These are phyloP conservation scores for Amazona vittata DNA, from an alignment of 2,113 vertebrate species.

Conservation along the genomic window DNA sequence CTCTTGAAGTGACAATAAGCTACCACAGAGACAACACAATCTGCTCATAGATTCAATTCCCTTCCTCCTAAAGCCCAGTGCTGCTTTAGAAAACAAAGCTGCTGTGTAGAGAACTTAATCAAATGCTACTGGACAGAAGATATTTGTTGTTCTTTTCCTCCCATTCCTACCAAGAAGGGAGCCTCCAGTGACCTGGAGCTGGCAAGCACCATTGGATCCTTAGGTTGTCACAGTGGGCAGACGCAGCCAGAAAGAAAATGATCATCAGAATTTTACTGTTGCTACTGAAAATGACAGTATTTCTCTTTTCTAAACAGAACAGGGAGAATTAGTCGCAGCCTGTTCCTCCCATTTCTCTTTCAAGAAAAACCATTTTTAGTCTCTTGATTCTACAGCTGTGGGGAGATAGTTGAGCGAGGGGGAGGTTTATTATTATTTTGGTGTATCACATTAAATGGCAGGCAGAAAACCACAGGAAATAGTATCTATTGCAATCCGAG, in stretches of 20 bases:
- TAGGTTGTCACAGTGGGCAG: neutral
- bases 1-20: constrained; percentile 45
- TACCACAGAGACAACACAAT: constrained; percentile 61
- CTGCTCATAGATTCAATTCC: constrained; percentile 45
- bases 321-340: neutral
- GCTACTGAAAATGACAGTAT: neutral
- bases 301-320: neutral
- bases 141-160: neutral
- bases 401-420: neutral
- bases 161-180: neutral
- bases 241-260: neutral
- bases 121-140: constrained; percentile 6
- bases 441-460: neutral
- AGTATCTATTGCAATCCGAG: neutral
- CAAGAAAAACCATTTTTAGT: neutral
- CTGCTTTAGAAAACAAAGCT: constrained; percentile 56
- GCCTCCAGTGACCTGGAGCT: neutral
- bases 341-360: neutral
- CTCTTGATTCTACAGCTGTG: neutral
- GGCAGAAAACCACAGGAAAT: neutral
- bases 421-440: neutral
- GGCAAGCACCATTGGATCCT: neutral
- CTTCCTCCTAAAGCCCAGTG: neutral
- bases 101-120: constrained; percentile 1
- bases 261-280: neutral